A percentile compares a stretch with the other conserved stretches of the same genome.
phyloP scores from a whole-genome alignment of 1,140 invertebrate genomes.

The Zophobas atratus region DNA sequence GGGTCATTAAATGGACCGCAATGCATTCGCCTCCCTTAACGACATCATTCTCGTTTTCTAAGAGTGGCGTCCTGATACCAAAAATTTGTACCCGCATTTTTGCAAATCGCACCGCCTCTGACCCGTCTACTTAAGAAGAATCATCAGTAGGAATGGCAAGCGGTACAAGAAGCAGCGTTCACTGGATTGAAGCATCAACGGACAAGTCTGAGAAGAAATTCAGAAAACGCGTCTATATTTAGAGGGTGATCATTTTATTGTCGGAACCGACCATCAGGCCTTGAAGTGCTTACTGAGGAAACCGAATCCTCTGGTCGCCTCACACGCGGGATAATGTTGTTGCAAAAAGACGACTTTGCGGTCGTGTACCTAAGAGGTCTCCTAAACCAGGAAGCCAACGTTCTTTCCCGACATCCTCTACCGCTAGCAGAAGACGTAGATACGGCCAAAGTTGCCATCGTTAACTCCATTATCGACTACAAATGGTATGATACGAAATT shows the following conservation, averaged over 20 bases:
- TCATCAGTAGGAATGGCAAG: too few species aligned
- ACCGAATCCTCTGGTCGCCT: slow-evolving; percentile 52
- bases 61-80: too few species aligned
- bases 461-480: not conserved
- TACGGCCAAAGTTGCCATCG: not conserved
- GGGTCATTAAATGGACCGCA: too few species aligned
- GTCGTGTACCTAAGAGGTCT: slow-evolving; percentile 65
- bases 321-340: slow-evolving; percentile 51
- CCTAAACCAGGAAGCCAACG: not conserved
- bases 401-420: not conserved
- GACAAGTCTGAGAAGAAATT: slow-evolving; percentile 60
- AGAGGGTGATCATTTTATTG: slow-evolving; percentile 55
- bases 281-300: slow-evolving; percentile 53
- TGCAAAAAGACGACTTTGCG: slow-evolving; percentile 64
- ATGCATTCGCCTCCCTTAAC: too few species aligned
- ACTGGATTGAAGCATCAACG: not conserved
- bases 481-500: slow-evolving; percentile 15
- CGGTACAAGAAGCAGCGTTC: too few species aligned
- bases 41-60: too few species aligned
- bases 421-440: not conserved
- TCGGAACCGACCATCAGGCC: slow-evolving; percentile 57
- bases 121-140: too few species aligned
- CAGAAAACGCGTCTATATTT: slow-evolving; percentile 58
- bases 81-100: too few species aligned
- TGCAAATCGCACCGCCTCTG: too few species aligned